These are phyloP conservation scores for Apistogramma diplotaenia DNA, from an alignment of 2,113 vertebrate species.

Conservation along the genomic window DNA sequence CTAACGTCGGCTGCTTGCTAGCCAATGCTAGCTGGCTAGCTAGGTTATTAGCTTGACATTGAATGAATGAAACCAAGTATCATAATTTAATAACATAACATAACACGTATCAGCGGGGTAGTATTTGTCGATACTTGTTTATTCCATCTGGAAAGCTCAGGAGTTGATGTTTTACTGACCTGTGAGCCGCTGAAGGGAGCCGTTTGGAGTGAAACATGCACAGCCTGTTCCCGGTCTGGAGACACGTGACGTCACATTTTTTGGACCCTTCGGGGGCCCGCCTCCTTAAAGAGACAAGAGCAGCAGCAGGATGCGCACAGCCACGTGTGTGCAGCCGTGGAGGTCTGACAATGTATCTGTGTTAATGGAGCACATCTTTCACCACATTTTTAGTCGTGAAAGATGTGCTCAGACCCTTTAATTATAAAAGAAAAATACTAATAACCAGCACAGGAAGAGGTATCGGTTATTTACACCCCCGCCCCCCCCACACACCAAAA, in stretches of 20 bases:
- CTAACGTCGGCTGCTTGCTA: not conserved
- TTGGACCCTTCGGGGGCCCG: not conserved
- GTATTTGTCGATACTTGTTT: not conserved
- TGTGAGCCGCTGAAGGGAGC: conserved; percentile 6
- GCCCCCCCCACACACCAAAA: no score
- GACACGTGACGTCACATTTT: not conserved
- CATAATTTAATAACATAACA: no score
- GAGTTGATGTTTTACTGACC: conserved; percentile 23
- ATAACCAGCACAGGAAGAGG: not conserved
- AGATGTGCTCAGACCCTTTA: no score
- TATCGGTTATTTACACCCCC: no score
- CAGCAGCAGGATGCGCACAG: not conserved
- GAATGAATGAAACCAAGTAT: not conserved
- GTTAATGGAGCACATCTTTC: not conserved
- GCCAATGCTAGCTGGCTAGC: conserved; percentile 4
- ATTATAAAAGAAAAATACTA: no score
- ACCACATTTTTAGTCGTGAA: not conserved
- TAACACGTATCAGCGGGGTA: accelerated
- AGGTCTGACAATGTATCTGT: not conserved
- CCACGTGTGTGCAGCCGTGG: not conserved
- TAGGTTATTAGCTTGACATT: conserved; percentile 28
- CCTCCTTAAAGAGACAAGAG: conserved; percentile 61
- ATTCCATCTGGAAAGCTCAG: accelerated
- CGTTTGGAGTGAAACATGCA: conserved; percentile 9
- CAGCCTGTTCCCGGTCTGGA: conserved; percentile 37